Evolutionary conservation across 2,113 vertebrate genomes (phyloP), one percentile per base, ranked within the genome.

Genomic region (Psilopogon haemacephalus): DNA sequence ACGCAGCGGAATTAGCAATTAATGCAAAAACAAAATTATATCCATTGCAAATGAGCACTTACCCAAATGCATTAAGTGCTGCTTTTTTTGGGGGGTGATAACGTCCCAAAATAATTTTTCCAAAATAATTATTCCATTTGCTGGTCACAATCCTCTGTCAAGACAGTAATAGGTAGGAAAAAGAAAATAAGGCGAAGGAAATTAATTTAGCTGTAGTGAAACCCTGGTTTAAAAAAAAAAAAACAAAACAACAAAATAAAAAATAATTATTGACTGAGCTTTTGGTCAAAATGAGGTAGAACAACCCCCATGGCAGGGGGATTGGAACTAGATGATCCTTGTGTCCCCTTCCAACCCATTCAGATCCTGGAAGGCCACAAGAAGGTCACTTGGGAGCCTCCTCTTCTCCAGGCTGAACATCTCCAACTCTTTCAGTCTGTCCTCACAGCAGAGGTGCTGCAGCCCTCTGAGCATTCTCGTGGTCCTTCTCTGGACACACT

Each of bases 41-140:
- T 81, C 65, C 19, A 42, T 76, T 85, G 55, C 77, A 93, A 95
- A 82, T 81, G 28, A 77, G 54, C 81, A 8, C 70, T 94, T 86
- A 94, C 56, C 93, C 82, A 64, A 92, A 78, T 84, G 28, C 40
- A 60, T 82, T 8, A 11, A 80, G 72, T 82, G 32, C 8, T 75
- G 23, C 46, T 72, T 35, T 67, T 89, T 72, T 35, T 67, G 88
- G 42, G 42, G 42, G 42, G 42, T 15, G 17, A 44, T 59, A 48
- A 1, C 52, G 48, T 75, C 78, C 35, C 40, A 35, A 84, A 84
- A 7, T 88, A 91, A 94, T 94, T 89, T n/a, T n/a, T 80, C 35
- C 40, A 35, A 84, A 84, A 7, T 88, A 91, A 94, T 94, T 89
- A 84, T 76, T 89, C 85, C 33, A 83, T 70, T 40, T 87, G 26